Conservation (phyloP, 2,888 invertebrate species). For the Vanessa cardui region DNA sequence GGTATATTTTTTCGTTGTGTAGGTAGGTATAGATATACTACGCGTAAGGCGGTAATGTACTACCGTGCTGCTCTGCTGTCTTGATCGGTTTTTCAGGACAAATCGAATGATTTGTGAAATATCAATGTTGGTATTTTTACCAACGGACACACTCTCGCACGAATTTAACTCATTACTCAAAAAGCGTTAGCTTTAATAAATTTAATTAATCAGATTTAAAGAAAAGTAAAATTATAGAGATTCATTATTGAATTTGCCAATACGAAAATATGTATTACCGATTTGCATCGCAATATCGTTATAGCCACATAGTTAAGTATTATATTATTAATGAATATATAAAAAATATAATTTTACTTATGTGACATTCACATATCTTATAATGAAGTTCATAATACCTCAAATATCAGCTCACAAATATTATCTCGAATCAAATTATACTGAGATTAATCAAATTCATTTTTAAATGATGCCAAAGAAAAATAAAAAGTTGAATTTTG, state of each 20-base stretch:
- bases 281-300: not conserved
- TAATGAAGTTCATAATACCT: not conserved
- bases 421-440: not conserved
- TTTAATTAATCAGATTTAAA: not conserved
- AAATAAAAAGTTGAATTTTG: conserved; percentile 8
- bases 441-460: not conserved
- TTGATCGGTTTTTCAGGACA: conserved; percentile 21
- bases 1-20: not conserved
- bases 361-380: not conserved
- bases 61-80: conserved; percentile 16
- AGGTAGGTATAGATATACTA: conserved; percentile 4
- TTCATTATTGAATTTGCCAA: conserved; percentile 55
- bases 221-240: not conserved
- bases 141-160: conserved; percentile 38
- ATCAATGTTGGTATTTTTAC: conserved; percentile 22
- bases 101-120: conserved; percentile 26
- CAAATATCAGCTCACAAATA: not conserved
- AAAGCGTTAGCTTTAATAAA: not conserved
- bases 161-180: conserved; percentile 33
- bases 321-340: not conserved
- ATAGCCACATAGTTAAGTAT: not conserved
- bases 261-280: conserved; percentile 46
- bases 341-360: not conserved
- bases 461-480: not conserved
- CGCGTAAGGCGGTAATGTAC: conserved; percentile 9